Base-by-base conservation (phyloP, 2,888 invertebrate genomes). In the Pimpla rufipes region DNA sequence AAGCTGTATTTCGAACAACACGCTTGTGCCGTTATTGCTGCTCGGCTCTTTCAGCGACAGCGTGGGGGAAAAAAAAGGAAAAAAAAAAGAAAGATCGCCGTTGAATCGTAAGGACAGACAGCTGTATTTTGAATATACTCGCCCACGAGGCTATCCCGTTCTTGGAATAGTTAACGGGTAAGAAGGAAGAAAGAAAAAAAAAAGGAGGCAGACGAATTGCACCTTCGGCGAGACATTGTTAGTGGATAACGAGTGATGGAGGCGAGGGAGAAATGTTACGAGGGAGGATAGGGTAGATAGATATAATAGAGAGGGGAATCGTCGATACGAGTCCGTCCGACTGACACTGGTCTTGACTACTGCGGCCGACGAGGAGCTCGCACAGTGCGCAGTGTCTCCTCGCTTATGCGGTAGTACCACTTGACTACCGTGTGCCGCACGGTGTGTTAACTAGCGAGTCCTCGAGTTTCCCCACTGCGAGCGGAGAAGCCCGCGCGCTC, bases 311-410 rank as follows among this genome's bases (percentile, higher is more conserved):
- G 62, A 66, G 62, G 42, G 64, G 47, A 57, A 45, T 71, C 23
- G 70, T 66, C 50, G 57, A 81, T 81, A 47, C 55, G 23, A 71
- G 18, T 10, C 18, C 55, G 80, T 70, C 76, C 21, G 76, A 76
- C 70, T 64, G 57, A 70, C 37, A 57, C 68, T 37, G 74, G 62
- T 52, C 50, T 21, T 13, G 10, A 68, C 68, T 47, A 76, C 64
- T 81, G 76, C 75, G 59, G 45, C 66, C 47, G 64, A 57, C 62
- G 68, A 59, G 6, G n/a, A n/a, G 29, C n/a, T n/a, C n/a, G 8
- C 55, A 11, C 13, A 57, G n/a, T 13, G 35, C 35, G 29, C 29
- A 23, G 23, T 57, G 29, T 2, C 57, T 0, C 29, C 29, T 57
- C 57, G n/a, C 11, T 5, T 1, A n/a, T 13, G 57, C 16, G 57